Base-by-base conservation (phyloP, 2,113 vertebrate genomes). In the Cyphomyrus discorhynchus region DNA sequence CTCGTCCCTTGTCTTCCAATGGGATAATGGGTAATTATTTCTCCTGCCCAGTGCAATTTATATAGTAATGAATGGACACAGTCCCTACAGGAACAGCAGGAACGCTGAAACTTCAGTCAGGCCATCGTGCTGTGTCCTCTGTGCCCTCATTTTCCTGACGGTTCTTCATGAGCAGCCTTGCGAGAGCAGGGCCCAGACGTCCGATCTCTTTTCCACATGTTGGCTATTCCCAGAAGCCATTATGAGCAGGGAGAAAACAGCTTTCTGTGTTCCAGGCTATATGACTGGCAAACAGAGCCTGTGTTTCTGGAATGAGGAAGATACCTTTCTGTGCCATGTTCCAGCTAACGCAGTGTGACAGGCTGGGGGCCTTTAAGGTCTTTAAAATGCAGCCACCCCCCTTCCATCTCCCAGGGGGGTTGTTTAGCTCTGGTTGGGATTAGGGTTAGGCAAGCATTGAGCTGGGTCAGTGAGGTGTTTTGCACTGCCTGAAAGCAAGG, bases 11-110 rank as follows among this genome's bases (percentile, higher is more conserved):
- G 11, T 87, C 90, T 47, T 66, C 90, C 85, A 95, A 91, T 92
- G 94, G 92, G 91, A 94, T 95, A 94, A 94, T 95, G 93, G 95
- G 94, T 95, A 96, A 95, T 92, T 94, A 94, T 90, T 95, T 94
- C 95, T 94, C 58, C 19, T 92, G 27, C 89, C 90, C 21, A n/a
- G 58, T 77, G 49, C 50, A 45, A n/a, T 87, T 58, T 66, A 35
- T 90, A 3, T 89, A 91, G 88, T 91, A 91, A 90, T 90, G 80
- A 89, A 83, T 27, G 9, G 70, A 56, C 35, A 88, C 45, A 11
- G 35, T 88, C 85, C 70, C 21, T 7, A 45, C 45, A 27, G 53
- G 13, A 56, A 35, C 45, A 19, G 53, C 21, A n/a, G 11, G 53
- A 49, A 62, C 6, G 15, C 19, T 5, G 70, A 87, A 27, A 21